These are phyloP conservation scores for Macroglossus sobrinus DNA, from an alignment of 2,113 vertebrate genomes.

Conservation along the genomic window DNA sequence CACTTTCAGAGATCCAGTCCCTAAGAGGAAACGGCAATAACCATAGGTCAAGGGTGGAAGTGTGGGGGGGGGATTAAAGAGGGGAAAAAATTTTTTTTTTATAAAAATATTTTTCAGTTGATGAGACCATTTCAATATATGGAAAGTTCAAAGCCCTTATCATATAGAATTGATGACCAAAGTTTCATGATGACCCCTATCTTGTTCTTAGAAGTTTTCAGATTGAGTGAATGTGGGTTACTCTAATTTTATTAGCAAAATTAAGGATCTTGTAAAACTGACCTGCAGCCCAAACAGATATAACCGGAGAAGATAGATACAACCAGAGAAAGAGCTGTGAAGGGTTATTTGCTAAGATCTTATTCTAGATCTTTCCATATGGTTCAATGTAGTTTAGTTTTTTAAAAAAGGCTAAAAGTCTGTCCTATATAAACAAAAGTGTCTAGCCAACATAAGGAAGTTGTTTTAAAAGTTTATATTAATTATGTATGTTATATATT, in stretches of 20 bases:
- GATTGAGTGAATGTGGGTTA: neutral
- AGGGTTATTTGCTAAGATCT: constrained; percentile 78
- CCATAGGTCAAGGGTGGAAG: no score
- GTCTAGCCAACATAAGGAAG: constrained; percentile 56
- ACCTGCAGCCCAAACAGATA: constrained; percentile 24
- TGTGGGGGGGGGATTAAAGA: no score
- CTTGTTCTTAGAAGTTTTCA: constrained; percentile 9
- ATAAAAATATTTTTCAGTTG: constrained; percentile 50
- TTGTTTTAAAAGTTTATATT: constrained; percentile 66
- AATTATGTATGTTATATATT: constrained; percentile 69
- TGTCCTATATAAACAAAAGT: constrained; percentile 72
- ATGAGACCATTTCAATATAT: neutral
- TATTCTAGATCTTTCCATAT: constrained; percentile 71
- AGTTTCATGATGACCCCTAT: neutral
- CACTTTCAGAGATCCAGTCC: no score
- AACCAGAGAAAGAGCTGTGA: constrained; percentile 44
- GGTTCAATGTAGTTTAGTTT: constrained; percentile 68
- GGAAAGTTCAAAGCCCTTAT: constrained; percentile 29
- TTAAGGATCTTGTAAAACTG: constrained; percentile 53
- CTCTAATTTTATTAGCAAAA: constrained; percentile 66
- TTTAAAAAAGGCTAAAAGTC: constrained; percentile 68
- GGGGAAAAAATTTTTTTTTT: neutral
- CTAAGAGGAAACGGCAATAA: no score
- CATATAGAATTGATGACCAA: neutral
- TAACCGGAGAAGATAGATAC: constrained; percentile 1